Conservation (phyloP, 2,113 vertebrate species). For the Mola mola region DNA sequence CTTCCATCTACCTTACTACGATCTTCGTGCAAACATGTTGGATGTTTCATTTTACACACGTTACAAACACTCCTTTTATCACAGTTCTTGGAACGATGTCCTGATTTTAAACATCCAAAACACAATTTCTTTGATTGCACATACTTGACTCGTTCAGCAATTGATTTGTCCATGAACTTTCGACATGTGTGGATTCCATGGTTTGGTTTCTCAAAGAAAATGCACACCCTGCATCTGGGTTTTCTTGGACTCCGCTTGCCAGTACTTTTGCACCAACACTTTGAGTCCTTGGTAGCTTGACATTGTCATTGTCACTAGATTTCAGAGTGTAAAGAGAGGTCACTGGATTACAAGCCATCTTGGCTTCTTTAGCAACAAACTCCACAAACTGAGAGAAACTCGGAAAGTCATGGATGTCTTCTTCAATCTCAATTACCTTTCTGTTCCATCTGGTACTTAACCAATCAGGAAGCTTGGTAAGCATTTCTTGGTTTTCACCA, state of each 20-base stretch:
- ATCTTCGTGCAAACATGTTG: constrained; percentile 43
- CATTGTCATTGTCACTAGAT: neutral
- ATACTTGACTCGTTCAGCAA: constrained; percentile 21
- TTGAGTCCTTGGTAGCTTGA: neutral
- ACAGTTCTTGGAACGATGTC: constrained; percentile 49
- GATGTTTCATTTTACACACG: constrained; percentile 27
- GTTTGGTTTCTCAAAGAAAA: constrained; percentile 20
- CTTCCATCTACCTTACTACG: neutral
- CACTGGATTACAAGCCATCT: constrained; percentile 41
- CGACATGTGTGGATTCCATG: constrained; percentile 19
- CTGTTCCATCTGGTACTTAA: constrained; percentile 12
- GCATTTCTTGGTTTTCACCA: constrained; percentile 12
- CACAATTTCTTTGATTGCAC: constrained; percentile 6
- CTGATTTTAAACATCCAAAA: constrained; percentile 32
- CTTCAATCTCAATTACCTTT: constrained; percentile 12
- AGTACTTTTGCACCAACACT: constrained; percentile 17
- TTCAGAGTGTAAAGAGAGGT: constrained; percentile 50
- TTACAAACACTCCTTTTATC: constrained; percentile 38
- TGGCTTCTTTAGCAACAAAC: constrained; percentile 9
- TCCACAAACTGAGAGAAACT: constrained; percentile 48
- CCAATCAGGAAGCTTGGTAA: constrained; percentile 29
- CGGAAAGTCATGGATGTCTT: no score
- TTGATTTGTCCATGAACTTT: constrained; percentile 8
- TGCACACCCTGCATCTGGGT: neutral
- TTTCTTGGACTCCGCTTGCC: constrained; percentile 15